Conservation (phyloP, 1,140 invertebrate species). For the Augochlora pura region DNA sequence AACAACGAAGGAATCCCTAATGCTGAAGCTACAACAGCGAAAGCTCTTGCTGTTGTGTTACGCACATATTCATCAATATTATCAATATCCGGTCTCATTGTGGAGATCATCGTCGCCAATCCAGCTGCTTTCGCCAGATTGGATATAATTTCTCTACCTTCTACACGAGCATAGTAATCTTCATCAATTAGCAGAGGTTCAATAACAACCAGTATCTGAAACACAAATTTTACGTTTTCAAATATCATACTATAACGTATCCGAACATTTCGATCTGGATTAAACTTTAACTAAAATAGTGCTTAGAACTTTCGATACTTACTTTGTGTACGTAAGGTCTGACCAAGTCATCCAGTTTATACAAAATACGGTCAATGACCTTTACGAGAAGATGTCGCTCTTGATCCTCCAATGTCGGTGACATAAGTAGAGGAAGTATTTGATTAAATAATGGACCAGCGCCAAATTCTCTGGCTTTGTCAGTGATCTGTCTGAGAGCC, state of each 20-base stretch:
- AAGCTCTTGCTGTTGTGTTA: conserved; percentile 99
- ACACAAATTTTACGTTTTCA: conserved; percentile 29
- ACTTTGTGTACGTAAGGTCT: conserved; percentile 99
- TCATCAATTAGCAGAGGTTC: conserved; percentile 99
- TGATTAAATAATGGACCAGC: conserved; percentile 99
- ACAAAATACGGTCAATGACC: conserved; percentile 99
- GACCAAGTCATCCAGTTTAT: conserved; percentile 99
- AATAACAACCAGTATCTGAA: conserved; percentile 97
- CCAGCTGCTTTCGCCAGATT: conserved; percentile 99
- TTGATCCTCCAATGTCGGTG: conserved; percentile 99
- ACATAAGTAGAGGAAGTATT: conserved; percentile 99
- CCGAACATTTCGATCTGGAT: too few relatives aligned
- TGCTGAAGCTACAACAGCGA: conserved; percentile 99
- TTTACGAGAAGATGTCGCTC: conserved; percentile 99
- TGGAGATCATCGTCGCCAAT: conserved; percentile 99
- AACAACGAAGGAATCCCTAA: conserved; percentile 98
- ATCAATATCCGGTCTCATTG: conserved; percentile 99
- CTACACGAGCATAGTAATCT: conserved; percentile 99
- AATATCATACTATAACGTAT: not conserved
- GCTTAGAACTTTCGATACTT: conserved; percentile 50
- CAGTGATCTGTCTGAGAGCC: conserved; percentile 97
- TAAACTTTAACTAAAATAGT: too few relatives aligned
- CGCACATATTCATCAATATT: conserved; percentile 99
- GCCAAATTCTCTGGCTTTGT: conserved; percentile 98
- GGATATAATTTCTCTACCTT: conserved; percentile 99